phyloP scores from a whole-genome alignment of 23 tunicate genomes.

The Phallusia fumigata region DNA sequence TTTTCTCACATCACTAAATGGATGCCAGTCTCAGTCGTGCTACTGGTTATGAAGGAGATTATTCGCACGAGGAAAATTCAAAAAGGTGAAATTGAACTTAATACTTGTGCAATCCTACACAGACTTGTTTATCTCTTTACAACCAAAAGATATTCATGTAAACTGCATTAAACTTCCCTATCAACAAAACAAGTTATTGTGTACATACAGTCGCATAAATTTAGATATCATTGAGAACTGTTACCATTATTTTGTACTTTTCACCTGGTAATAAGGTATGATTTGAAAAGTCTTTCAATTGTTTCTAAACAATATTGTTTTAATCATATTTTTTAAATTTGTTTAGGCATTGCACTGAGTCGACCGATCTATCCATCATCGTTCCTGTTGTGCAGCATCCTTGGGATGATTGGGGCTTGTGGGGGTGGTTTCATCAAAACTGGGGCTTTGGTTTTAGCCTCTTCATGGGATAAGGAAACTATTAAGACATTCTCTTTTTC shows the following conservation, averaged over 20 bases:
- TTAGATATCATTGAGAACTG: too few species aligned
- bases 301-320: background rate
- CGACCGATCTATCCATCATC: constrained; percentile 56
- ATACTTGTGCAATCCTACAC: too few species aligned
- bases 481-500: constrained; percentile 31
- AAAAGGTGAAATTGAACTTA: constrained; percentile 29
- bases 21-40: constrained; percentile 28
- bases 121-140: background rate
- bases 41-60: constrained; percentile 56
- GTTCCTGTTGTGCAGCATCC: constrained; percentile 40
- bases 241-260: too few species aligned
- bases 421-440: constrained; percentile 74
- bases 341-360: constrained; percentile 39
- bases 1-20: constrained; percentile 17
- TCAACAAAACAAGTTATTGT: too few species aligned
- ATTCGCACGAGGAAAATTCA: constrained; percentile 73
- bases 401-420: constrained; percentile 80
- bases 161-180: too few species aligned
- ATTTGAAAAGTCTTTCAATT: too few species aligned
- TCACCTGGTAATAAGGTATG: too few species aligned
- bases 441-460: constrained; percentile 14
- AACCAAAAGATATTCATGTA: too few species aligned
- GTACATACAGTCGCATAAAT: too few species aligned
- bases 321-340: too few species aligned
- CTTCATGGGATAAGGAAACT: constrained; percentile 45